A percentile compares a stretch with the other conserved stretches of the same genome.
Conservation (phyloP, 2,113 vertebrate species). For the Trinectes maculatus region DNA sequence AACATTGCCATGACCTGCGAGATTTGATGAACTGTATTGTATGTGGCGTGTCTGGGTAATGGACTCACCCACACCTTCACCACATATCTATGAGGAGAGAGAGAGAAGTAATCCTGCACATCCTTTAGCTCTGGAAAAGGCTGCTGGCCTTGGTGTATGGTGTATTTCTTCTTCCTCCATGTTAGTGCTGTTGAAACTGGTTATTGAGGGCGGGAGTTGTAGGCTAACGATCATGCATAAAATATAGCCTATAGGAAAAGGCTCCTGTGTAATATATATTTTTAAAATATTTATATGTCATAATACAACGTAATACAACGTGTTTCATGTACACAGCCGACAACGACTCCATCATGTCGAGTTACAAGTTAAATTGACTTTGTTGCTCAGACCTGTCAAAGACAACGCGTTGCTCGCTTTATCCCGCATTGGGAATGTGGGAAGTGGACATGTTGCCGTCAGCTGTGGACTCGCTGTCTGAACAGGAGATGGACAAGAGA, state of each 20-base stretch:
- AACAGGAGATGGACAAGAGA: conserved; percentile 24
- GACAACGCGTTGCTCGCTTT: conserved; percentile 47
- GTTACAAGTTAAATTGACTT: no score
- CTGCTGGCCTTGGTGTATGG: background rate
- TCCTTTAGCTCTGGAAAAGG: background rate
- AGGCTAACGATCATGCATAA: no score
- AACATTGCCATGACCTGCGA: background rate
- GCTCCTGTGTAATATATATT: no score
- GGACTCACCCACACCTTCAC: no score
- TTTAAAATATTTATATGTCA: no score
- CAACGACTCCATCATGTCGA: no score
- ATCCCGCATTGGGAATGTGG: conserved; percentile 33
- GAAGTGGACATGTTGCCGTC: conserved; percentile 5
- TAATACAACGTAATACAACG: no score
- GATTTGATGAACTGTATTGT: background rate
- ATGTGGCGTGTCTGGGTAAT: background rate
- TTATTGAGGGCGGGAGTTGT: no score
- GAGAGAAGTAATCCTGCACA: background rate
- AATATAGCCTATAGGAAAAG: no score
- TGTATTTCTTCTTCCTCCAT: no score
- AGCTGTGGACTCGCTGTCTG: conserved; percentile 18
- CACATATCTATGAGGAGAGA: background rate
- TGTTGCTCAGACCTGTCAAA: background rate
- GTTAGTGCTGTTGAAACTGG: no score
- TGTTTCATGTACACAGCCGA: no score